phyloP scores from a whole-genome alignment of 2,113 vertebrate species.

The Gavialis gangeticus region DNA sequence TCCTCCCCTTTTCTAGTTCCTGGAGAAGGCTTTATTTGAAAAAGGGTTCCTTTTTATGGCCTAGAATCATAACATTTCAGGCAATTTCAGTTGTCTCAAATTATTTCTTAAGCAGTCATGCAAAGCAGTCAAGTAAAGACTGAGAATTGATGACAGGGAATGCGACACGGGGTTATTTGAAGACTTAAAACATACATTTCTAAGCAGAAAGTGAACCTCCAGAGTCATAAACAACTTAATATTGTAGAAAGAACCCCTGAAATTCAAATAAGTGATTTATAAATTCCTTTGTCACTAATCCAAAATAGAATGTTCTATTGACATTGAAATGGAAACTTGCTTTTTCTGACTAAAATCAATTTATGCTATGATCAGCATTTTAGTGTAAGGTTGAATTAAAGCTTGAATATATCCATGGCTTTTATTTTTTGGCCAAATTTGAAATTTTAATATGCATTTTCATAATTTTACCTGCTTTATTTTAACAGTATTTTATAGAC shows the following conservation, averaged over 20 bases:
- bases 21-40: background rate
- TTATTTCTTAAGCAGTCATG: background rate
- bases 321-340: background rate
- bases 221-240: background rate
- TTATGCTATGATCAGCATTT: background rate
- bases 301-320: background rate
- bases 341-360: background rate
- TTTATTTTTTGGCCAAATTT: accelerated
- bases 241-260: background rate
- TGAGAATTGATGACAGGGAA: background rate
- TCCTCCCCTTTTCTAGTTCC: background rate
- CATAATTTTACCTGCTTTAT: accelerated
- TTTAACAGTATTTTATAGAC: background rate
- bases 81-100: background rate
- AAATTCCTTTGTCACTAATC: background rate
- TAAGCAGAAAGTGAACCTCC: background rate
- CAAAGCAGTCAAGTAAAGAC: background rate
- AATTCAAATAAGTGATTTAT: background rate
- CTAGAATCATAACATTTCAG: background rate
- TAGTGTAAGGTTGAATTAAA: background rate
- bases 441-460: background rate
- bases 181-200: background rate
- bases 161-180: background rate
- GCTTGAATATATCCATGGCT: accelerated
- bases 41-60: background rate